A percentile compares a stretch with the other conserved stretches of the same genome.
Conservation (phyloP, 2,113 vertebrate genomes). For the Ceyx cyanopectus region DNA sequence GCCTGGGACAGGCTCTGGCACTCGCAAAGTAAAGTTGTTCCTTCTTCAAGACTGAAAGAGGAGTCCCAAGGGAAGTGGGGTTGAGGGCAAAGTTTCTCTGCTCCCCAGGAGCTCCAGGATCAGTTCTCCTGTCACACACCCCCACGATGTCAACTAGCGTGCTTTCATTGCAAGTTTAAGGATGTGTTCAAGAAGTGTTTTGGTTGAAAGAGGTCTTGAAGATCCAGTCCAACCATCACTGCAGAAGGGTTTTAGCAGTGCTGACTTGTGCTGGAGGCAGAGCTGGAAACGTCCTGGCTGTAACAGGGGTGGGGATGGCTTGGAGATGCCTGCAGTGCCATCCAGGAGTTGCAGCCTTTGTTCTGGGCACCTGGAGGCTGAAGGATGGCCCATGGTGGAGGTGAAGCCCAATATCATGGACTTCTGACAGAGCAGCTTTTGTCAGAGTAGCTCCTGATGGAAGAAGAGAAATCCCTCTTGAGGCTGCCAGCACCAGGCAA, state of each 20-base stretch:
- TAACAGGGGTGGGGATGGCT: accelerated
- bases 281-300: not conserved
- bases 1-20: too few species aligned
- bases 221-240: too few species aligned
- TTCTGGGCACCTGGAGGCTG: not conserved
- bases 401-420: accelerated
- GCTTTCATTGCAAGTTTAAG: not conserved
- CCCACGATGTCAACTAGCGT: too few species aligned
- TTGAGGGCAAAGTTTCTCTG: not conserved
- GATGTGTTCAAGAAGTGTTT: not conserved
- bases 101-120: not conserved
- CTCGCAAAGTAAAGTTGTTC: too few species aligned
- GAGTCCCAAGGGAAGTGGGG: not conserved
- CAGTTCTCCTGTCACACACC: not conserved
- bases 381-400: accelerated
- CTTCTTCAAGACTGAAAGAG: not conserved
- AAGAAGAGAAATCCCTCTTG: not conserved
- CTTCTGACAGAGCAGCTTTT: accelerated
- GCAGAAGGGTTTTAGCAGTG: not conserved
- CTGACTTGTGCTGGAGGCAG: not conserved
- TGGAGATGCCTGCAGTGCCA: not conserved
- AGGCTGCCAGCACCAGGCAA: not conserved
- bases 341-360: not conserved
- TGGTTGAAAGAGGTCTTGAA: too few species aligned
- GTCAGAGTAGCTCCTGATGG: not conserved